Percentiles rank a stretch among this genome's conserved stretches.
phyloP scores from a whole-genome alignment of 2,113 vertebrate species.

The Zapus hudsonius region DNA sequence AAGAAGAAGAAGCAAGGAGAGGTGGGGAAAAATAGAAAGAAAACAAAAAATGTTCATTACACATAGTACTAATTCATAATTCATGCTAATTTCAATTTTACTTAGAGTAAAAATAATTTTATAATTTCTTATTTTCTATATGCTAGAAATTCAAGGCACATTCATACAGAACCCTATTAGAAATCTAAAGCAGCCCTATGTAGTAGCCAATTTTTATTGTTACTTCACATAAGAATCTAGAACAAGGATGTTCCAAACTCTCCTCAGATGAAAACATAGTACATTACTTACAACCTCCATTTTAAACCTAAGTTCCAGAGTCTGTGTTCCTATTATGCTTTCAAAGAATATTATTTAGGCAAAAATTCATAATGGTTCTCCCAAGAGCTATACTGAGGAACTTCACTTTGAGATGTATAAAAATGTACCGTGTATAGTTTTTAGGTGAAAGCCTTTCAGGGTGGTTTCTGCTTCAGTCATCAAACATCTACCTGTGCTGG shows the following conservation, averaged over 20 bases:
- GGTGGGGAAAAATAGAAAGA: neutral
- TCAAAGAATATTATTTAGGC: neutral
- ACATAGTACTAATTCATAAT: neutral
- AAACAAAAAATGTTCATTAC: neutral
- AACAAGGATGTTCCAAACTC: neutral
- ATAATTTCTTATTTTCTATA: neutral
- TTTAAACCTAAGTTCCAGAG: neutral
- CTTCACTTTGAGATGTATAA: neutral
- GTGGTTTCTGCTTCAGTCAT: neutral
- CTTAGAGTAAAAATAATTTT: neutral
- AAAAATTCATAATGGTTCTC: neutral
- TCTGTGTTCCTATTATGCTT: neutral
- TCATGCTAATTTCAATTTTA: neutral
- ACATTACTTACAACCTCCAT: neutral
- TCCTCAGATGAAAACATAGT: neutral
- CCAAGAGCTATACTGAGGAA: neutral
- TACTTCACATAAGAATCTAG: neutral
- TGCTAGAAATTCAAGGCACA: neutral
- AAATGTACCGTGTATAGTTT: neutral
- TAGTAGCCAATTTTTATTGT: neutral
- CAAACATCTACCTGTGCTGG: neutral
- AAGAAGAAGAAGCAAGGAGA: neutral
- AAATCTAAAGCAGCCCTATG: neutral
- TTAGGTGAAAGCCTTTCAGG: conserved; percentile 2
- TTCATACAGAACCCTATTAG: neutral